Conservation (phyloP, 2,113 vertebrate genomes). For the Sardina pilchardus region DNA sequence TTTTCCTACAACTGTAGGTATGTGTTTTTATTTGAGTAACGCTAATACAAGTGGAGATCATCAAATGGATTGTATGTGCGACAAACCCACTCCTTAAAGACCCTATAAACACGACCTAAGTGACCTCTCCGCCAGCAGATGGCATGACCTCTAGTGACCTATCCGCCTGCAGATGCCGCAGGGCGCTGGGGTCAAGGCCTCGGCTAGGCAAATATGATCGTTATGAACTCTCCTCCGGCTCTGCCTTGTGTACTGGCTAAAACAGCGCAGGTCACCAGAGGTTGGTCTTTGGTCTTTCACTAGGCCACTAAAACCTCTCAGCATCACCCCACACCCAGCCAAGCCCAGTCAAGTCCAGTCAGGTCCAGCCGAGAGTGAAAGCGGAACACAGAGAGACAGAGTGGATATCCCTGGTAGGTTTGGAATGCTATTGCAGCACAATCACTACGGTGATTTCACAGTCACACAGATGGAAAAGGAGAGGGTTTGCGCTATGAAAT, state of each 20-base stretch:
- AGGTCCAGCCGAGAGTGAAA: background rate
- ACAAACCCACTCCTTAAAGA: background rate
- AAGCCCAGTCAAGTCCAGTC: background rate
- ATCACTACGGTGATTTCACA: conserved; percentile 59
- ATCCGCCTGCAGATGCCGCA: background rate
- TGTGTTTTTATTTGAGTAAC: conserved; percentile 17
- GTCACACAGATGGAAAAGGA: conserved; percentile 60
- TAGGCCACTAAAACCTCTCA: background rate
- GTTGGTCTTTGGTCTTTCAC: background rate
- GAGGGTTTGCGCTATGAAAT: conserved; percentile 46
- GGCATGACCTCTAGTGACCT: background rate
- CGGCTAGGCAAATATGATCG: background rate
- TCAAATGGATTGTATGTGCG: background rate
- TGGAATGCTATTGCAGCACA: conserved; percentile 60
- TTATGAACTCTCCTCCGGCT: background rate
- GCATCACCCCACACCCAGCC: background rate
- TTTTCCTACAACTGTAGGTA: background rate
- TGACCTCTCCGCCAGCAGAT: background rate
- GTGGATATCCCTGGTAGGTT: background rate
- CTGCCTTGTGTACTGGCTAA: background rate
- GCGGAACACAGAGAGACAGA: background rate
- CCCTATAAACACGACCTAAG: background rate
- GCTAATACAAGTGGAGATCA: background rate
- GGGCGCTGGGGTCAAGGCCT: background rate
- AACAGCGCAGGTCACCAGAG: background rate